Evolutionary conservation across 1,140 invertebrate genomes (phyloP).

Genomic region (Paraescarpia echinospica): DNA sequence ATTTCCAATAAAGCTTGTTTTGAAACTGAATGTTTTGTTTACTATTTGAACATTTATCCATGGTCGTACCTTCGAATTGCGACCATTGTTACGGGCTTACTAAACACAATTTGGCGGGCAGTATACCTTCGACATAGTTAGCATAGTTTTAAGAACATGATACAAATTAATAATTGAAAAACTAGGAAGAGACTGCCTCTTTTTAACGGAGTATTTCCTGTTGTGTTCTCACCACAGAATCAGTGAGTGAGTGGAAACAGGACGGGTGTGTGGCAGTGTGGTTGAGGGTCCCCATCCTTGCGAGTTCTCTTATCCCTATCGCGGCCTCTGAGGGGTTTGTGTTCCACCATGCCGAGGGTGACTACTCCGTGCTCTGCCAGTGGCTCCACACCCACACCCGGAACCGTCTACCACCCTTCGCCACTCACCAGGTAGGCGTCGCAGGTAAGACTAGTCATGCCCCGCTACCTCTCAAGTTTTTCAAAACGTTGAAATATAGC

Average conservation of each 20-base stretch:
- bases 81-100: too few relatives aligned
- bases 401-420: slow-evolving; percentile 74
- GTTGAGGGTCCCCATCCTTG: slow-evolving; percentile 39
- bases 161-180: too few relatives aligned
- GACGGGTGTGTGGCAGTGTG: slow-evolving; percentile 29
- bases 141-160: too few relatives aligned
- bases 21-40: too few relatives aligned
- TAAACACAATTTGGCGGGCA: too few relatives aligned
- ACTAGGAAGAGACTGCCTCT: too few relatives aligned
- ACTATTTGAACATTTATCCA: too few relatives aligned
- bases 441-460: slow-evolving; percentile 38
- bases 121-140: too few relatives aligned
- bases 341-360: slow-evolving; percentile 82
- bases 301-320: slow-evolving; percentile 35
- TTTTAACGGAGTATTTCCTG: background rate
- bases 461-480: background rate
- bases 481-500: too few relatives aligned
- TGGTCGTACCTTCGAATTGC: too few relatives aligned
- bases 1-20: too few relatives aligned
- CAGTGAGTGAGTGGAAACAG: slow-evolving; percentile 1
- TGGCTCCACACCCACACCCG: slow-evolving; percentile 71
- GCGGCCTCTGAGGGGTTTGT: slow-evolving; percentile 72
- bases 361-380: slow-evolving; percentile 75
- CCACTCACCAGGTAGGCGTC: slow-evolving; percentile 75
- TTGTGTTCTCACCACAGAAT: background rate